These are phyloP conservation scores for Lithobates pipiens DNA, from an alignment of 2,797 vertebrate genomes.

Conservation along the genomic window DNA sequence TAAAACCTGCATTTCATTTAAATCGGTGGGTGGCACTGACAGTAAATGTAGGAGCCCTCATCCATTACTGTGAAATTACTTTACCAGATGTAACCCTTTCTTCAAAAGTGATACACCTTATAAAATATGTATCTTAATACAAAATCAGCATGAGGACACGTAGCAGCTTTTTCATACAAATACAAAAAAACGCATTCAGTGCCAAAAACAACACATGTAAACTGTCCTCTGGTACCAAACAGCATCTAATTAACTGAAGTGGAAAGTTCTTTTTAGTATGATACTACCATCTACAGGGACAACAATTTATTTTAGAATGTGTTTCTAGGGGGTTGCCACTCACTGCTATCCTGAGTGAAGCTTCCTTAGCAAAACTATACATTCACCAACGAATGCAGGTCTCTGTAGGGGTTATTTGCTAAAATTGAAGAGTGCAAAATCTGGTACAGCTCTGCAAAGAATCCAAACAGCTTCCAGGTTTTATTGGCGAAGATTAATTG, in stretches of 20 bases:
- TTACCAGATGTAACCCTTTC: slow-evolving; percentile 52
- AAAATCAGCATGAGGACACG: slow-evolving; percentile 27
- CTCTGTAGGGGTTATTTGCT: too few species aligned
- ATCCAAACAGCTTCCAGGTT: too few species aligned
- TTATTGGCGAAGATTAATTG: too few species aligned
- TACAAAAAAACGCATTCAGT: not conserved
- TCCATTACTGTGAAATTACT: slow-evolving; percentile 59
- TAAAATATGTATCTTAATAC: slow-evolving; percentile 57
- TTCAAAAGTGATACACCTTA: slow-evolving; percentile 60
- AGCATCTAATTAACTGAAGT: not conserved
- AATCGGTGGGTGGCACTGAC: slow-evolving; percentile 59
- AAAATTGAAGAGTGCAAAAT: too few species aligned
- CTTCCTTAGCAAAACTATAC: not conserved
- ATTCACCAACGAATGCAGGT: not conserved
- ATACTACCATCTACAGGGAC: not conserved
- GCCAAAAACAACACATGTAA: not conserved
- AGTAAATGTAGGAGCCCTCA: slow-evolving; percentile 60
- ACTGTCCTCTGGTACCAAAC: not conserved
- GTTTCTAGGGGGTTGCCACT: not conserved
- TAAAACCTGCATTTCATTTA: slow-evolving; percentile 67
- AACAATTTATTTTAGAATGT: not conserved
- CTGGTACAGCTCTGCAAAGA: too few species aligned
- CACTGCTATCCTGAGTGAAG: not conserved
- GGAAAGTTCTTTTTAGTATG: not conserved
- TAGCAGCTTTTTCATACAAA: slow-evolving; percentile 36